Conservation (phyloP, 1,140 invertebrate species). For the Trialeurodes vaporariorum region DNA sequence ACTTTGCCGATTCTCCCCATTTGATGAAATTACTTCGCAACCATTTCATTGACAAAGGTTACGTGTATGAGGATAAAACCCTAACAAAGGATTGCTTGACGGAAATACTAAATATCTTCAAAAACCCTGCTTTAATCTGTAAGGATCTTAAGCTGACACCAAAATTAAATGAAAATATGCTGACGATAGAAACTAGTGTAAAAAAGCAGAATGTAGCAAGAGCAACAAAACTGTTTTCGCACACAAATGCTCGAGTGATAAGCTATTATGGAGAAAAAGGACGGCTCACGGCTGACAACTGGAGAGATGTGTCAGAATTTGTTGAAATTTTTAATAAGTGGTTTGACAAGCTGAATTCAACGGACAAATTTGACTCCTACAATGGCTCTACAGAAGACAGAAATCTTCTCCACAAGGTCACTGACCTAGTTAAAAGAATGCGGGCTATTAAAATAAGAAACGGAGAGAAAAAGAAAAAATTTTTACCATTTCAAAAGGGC, state of each 20-base stretch:
- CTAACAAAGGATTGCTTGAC: not conserved
- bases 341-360: conserved; percentile 2
- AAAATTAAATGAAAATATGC: too few relatives aligned
- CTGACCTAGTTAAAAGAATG: not conserved
- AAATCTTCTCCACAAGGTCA: not conserved
- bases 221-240: not conserved
- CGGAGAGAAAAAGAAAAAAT: not conserved
- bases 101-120: not conserved
- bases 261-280: not conserved
- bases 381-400: not conserved
- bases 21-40: not conserved
- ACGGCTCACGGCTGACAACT: not conserved
- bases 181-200: too few relatives aligned
- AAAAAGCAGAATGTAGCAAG: conserved; percentile 4
- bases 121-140: not conserved
- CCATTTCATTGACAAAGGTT: not conserved
- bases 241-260: not conserved
- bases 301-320: not conserved
- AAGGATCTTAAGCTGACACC: too few relatives aligned
- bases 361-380: not conserved
- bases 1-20: not conserved
- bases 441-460: not conserved
- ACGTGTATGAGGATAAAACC: not conserved
- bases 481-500: conserved; percentile 7
- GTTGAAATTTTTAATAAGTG: not conserved